Evolutionary conservation across 2,797 vertebrate species (phyloP), one percentile per base, ranked within the genome.

Genomic region (Notolepis coatsorum): DNA sequence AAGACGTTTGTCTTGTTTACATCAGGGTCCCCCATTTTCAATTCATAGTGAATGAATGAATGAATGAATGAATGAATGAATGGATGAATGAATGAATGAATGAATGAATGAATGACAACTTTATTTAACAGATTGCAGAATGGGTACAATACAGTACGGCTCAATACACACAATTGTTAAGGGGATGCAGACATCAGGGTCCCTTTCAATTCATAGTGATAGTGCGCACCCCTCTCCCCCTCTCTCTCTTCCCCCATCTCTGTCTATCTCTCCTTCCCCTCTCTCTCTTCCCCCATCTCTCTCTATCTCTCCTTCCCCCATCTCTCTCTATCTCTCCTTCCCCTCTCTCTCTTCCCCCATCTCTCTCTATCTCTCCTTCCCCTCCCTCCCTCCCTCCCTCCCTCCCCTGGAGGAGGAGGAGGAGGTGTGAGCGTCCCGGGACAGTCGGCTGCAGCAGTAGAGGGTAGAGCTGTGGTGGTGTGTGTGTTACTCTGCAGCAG

Each of bases 381-480:
- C 15, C 9, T 30, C 12, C 49, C 6, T 8, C 5, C 17, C n/a
- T 30, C 10, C 30, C 6, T 30, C 4, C 38, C 15, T 21, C n/a
- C 69, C 77, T 62, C 46, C 41, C 38, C 54, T 28, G 46, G 35
- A 41, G 28, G 39, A 53, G 69, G 28, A 61, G 55, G 54, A 57
- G 53, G 27, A 46, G 54, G 54, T n/a, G n/a, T n/a, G n/a, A n/a
- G n/a, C n/a, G n/a, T 51, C 49, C 50, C 30, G 66, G 49, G 55
- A 51, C 54, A 42, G 67, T 41, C 41, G 70, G 61, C 74, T 66
- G 68, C 66, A 66, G 55, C 41, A 46, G 65, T n/a, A 71, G 28
- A 56, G 54, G 45, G 61, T n/a, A 49, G 61, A 66, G 82, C 77
- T 74, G 51, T 79, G 75, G 84, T 75, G 75, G 61, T 84, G 73